A percentile compares a stretch with the other conserved stretches of the same genome.
These are phyloP conservation scores for Agrochola circellaris DNA, from an alignment of 2,888 invertebrate species.

Conservation along the genomic window DNA sequence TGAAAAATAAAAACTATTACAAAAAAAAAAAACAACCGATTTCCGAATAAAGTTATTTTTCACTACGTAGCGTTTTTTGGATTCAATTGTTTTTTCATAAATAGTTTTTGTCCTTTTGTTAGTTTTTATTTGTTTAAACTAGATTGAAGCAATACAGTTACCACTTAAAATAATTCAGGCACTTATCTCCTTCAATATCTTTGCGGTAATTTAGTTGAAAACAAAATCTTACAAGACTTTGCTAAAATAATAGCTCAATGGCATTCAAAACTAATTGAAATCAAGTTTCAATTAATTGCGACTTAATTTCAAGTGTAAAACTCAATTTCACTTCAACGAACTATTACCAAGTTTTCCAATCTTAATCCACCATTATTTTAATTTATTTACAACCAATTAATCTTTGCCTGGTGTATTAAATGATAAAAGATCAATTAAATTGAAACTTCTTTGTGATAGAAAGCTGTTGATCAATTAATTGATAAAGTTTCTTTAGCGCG, in stretches of 20 bases:
- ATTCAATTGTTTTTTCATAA: too few relatives aligned
- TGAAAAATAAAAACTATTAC: too few relatives aligned
- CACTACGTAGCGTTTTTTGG: too few relatives aligned
- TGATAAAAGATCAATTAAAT: conserved; percentile 43
- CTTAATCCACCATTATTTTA: conserved; percentile 21
- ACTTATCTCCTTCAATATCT: background rate
- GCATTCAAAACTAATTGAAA: conserved; percentile 34
- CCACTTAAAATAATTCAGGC: too few relatives aligned
- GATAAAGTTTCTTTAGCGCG: conserved; percentile 49
- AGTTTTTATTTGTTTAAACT: background rate
- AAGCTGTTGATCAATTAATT: conserved; percentile 53
- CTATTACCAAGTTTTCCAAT: conserved; percentile 42
- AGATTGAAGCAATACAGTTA: too few relatives aligned
- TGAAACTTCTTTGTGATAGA: conserved; percentile 34
- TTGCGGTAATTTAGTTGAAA: background rate
- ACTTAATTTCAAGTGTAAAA: conserved; percentile 18
- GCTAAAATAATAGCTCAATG: background rate
- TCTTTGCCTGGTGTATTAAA: conserved; percentile 22
- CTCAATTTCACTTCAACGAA: conserved; percentile 16
- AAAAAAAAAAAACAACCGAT: too few relatives aligned
- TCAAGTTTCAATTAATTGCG: conserved; percentile 36
- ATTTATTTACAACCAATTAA: conserved; percentile 32
- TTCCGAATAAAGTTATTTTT: too few relatives aligned
- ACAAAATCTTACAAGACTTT: conserved; percentile 1
- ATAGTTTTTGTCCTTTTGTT: background rate